phyloP scores from a whole-genome alignment of 1,140 invertebrate genomes.

The Trichoplusia ni region DNA sequence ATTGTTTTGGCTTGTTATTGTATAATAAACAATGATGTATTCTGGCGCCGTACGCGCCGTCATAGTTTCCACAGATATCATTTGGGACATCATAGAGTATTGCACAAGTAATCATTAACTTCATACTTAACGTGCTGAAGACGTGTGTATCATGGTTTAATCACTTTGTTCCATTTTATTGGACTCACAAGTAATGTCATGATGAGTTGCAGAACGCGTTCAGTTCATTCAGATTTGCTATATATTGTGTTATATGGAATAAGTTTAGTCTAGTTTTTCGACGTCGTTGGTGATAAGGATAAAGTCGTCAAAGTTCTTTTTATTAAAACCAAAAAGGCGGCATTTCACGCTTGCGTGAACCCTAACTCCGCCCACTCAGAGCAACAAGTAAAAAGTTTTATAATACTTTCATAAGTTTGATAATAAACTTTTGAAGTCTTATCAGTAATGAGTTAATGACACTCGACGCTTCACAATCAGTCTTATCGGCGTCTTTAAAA shows the following conservation, averaged over 20 bases:
- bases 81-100: slow-evolving; percentile 46
- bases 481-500: slow-evolving; percentile 25
- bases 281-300: background rate
- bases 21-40: slow-evolving; percentile 48
- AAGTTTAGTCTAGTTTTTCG: background rate
- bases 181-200: too few relatives aligned
- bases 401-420: background rate
- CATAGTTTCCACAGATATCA: slow-evolving; percentile 60
- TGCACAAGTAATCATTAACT: slow-evolving; percentile 29
- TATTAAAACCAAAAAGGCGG: slow-evolving; percentile 24
- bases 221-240: too few relatives aligned
- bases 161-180: background rate
- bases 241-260: too few relatives aligned
- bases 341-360: slow-evolving; percentile 48
- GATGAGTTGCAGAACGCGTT: too few relatives aligned
- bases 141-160: background rate
- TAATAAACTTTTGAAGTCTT: background rate
- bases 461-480: background rate
- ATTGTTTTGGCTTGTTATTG: slow-evolving; percentile 4
- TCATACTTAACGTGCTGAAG: slow-evolving; percentile 6
- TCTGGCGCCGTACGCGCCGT: slow-evolving; percentile 36
- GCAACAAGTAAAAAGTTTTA: slow-evolving; percentile 43
- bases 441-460: slow-evolving; percentile 9
- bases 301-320: slow-evolving; percentile 2
- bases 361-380: slow-evolving; percentile 47